Evolutionary conservation across 2,797 vertebrate genomes (phyloP), one percentile per base, ranked within the genome.

Genomic region (Spizella passerina): DNA sequence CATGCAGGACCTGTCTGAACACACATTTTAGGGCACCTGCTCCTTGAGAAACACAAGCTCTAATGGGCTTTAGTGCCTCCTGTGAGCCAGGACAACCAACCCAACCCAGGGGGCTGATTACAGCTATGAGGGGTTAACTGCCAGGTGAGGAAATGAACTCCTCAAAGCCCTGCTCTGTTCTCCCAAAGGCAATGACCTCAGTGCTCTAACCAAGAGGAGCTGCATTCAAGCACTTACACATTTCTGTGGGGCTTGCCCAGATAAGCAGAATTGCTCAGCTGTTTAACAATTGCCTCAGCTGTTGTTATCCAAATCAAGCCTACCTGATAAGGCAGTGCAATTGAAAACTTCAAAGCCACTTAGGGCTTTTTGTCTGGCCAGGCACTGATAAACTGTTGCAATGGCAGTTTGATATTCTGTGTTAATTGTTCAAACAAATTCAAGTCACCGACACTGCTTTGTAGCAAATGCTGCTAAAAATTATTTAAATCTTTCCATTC

Each of bases 301-400:
- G n/a, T n/a, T 88, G 43, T 88, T 79, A 79, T 41, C 52, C 73
- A 80, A 84, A 88, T n/a, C 84, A 57, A 69, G 36, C 38, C 27
- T 5, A 60, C 50, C 73, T 66, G 85, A 95, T 94, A 96, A 90
- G 56, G 47, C 55, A 81, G 26, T 17, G 44, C 47, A 91, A 66
- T 12, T 59, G 43, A 86, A 81, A 59, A 63, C 72, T 79, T 94
- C 81, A 88, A 93, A 92, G 75, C 39, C 15, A 14, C 32, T 90
- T 80, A 32, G 43, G 55, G 32, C 63, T 88, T 83, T 86, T 56
- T 70, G 36, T 39, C 30, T 71, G 39, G 10, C 50, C 61, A 68
- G 85, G 72, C 57, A 41, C 63, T 13, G 73, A 94, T 87, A 96
- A 94, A 60, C 39, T 23, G 14, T 17, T 75, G 55, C 32, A 78